Percentiles rank a stretch among this genome's conserved stretches.
Evolutionary conservation across 1,140 invertebrate genomes (phyloP).

Genomic region (Hydropsyche tenuis): DNA sequence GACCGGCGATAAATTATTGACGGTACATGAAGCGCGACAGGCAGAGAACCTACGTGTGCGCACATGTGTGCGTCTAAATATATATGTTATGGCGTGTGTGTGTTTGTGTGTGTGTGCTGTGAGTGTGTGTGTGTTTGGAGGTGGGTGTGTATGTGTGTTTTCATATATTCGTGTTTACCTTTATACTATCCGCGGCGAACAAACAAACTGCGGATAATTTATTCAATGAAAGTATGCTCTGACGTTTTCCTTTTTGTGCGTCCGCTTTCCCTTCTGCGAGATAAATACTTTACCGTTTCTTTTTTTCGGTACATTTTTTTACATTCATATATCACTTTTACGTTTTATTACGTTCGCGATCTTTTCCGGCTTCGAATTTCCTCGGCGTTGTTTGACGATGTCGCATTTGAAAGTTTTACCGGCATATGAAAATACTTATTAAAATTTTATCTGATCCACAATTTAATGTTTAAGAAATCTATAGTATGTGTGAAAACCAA

Average conservation of each 20-base stretch:
- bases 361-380: no score
- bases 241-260: conserved; percentile 18
- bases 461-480: no score
- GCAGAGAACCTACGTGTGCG: background rate
- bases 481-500: no score
- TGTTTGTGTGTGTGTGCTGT: background rate
- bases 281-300: conserved; percentile 19
- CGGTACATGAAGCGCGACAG: conserved; percentile 35
- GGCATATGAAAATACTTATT: no score
- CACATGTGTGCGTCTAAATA: background rate
- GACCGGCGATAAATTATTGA: conserved; percentile 35
- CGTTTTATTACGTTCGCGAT: no score
- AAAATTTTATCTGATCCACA: no score
- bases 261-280: background rate
- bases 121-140: background rate
- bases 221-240: conserved; percentile 33
- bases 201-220: conserved; percentile 37
- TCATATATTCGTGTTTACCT: conserved; percentile 17
- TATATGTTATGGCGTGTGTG: background rate
- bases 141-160: background rate
- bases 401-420: no score
- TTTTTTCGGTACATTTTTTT: background rate
- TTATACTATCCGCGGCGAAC: conserved; percentile 30
- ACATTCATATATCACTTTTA: no score
- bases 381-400: no score